phyloP scores from a whole-genome alignment of 2,797 vertebrate species.

The Acipenser transmontanus region DNA sequence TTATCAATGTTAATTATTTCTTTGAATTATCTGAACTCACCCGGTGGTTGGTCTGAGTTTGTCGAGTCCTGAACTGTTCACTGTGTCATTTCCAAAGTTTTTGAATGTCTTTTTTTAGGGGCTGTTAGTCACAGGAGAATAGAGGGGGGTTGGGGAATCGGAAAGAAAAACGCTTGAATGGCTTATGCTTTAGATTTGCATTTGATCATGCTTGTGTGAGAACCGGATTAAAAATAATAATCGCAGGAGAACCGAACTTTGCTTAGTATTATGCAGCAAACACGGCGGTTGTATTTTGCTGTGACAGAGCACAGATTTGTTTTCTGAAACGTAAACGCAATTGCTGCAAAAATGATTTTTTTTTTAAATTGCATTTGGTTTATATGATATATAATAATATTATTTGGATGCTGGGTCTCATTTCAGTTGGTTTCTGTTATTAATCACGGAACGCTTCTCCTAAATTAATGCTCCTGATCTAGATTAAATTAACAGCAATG shows the following conservation, averaged over 20 bases:
- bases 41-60: slow-evolving; percentile 27
- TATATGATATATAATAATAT: background rate
- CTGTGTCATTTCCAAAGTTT: slow-evolving; percentile 51
- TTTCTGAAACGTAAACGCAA: too few species aligned
- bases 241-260: too few species aligned
- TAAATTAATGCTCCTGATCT: too few species aligned
- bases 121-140: slow-evolving; percentile 29
- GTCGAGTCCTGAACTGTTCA: slow-evolving; percentile 33
- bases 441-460: too few species aligned
- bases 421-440: too few species aligned
- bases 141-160: slow-evolving; percentile 16
- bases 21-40: fast-evolving
- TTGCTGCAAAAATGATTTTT: background rate
- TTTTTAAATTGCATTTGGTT: background rate
- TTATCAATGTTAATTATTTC: background rate
- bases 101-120: slow-evolving; percentile 30
- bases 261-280: background rate
- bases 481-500: too few species aligned
- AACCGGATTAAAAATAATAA: too few species aligned
- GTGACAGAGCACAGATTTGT: too few species aligned
- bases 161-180: slow-evolving; percentile 9
- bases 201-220: too few species aligned
- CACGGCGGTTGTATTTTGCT: too few species aligned
- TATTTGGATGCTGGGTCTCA: too few species aligned
- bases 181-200: too few species aligned